Conservation (phyloP, 2,888 invertebrate species). For the Leptinotarsa peninsularis region DNA sequence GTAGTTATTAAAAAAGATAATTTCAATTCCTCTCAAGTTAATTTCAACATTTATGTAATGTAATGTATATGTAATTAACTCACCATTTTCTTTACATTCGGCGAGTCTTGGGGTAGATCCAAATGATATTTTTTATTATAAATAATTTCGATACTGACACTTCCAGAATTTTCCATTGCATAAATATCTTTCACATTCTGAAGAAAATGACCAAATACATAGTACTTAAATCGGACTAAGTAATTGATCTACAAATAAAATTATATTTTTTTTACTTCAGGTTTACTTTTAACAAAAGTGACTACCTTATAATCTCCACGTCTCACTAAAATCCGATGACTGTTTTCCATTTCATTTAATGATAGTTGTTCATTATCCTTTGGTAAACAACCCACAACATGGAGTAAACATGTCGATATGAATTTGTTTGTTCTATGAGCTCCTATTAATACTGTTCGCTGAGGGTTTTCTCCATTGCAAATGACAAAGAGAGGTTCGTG, state of each 20-base stretch:
- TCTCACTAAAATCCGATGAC: conserved; percentile 40
- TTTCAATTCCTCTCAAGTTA: too few species aligned
- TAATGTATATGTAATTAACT: background rate
- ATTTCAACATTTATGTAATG: background rate
- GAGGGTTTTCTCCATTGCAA: conserved; percentile 44
- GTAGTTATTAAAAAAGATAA: too few species aligned
- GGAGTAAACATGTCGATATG: conserved; percentile 38
- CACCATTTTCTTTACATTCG: conserved; percentile 39
- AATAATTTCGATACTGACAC: conserved; percentile 42
- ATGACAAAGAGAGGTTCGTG: conserved; percentile 41
- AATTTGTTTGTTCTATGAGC: conserved; percentile 29
- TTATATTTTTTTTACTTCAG: conserved; percentile 19
- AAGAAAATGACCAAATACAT: conserved; percentile 44
- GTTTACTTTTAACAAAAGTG: background rate
- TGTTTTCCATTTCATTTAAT: conserved; percentile 45
- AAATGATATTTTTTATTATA: conserved; percentile 41
- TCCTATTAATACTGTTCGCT: conserved; percentile 46
- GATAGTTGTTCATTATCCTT: conserved; percentile 40
- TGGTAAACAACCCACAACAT: conserved; percentile 40
- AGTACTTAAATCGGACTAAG: conserved; percentile 44
- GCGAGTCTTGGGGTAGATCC: conserved; percentile 27
- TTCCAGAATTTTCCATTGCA: conserved; percentile 38
- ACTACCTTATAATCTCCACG: conserved; percentile 26
- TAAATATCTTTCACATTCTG: conserved; percentile 34
- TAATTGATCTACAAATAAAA: conserved; percentile 35